Evolutionary conservation across 2,113 vertebrate genomes (phyloP), one percentile per base, ranked within the genome.

Genomic region (Platysteira castanea): DNA sequence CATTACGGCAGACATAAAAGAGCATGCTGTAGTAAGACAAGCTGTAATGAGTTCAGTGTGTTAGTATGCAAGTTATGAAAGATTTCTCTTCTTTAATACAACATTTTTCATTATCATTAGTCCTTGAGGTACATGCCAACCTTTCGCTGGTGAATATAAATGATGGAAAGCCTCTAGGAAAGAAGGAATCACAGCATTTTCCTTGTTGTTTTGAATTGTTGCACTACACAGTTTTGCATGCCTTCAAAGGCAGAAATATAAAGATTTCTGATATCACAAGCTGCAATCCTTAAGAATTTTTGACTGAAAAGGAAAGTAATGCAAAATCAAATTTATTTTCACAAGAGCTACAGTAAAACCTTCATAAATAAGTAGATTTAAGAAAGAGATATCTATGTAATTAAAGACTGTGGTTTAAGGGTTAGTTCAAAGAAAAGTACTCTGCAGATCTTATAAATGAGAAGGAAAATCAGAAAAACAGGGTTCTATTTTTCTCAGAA

Each of bases 21-120:
- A 96, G 61, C 54, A 91, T 84, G 88, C 47, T 92, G 88, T 84
- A 70, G 80, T 90, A 82, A 90, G 91, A 96, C 87, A 92, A 92
- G 87, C 77, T 93, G 70, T 96, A 96, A 95, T 97, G 93, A 95
- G 84, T 95, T 95, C 73, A 90, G 52, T 73, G 81, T 95, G 95
- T 97, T 97, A 96, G 83, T 82, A 96, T 93, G 90, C 81, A 95
- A 95, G 89, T 95, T 96, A 96, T 85, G 81, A 88, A 96, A 93
- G 70, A 93, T 93, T 96, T 93, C 84, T 95, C 14, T 77, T 89
- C 93, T 95, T 95, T 91, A 96, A 94, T 73, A 84, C 81, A 95
- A 81, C 78, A 94, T 95, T 92, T 96, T 95, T 96, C 95, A 96
- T 96, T 97, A 96, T 94, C 95, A 96, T 97, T 95, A 97, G 87